Percentiles rank a stretch among this genome's conserved stretches.
phyloP scores from a whole-genome alignment of 1,140 invertebrate species.

The Calosoma granatense region DNA sequence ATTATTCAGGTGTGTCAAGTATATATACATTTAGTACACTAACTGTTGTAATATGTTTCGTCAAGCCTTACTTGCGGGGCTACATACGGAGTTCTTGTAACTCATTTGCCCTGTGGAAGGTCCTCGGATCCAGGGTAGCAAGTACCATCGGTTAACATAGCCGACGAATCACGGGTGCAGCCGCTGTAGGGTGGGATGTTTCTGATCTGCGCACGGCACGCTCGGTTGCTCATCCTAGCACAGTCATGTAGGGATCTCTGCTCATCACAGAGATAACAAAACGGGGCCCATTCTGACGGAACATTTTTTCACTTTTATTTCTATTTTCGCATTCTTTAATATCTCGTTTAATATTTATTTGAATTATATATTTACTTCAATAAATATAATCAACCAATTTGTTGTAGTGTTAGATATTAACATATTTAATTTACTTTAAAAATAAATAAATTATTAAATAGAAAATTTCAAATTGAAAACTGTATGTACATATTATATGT shows the following conservation, averaged over 20 bases:
- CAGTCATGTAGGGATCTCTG: conserved; percentile 9
- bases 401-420: too few species aligned
- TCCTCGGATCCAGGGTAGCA: conserved; percentile 16
- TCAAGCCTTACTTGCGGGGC: conserved; percentile 6
- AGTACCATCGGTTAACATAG: conserved; percentile 11
- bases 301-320: background rate
- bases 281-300: conserved; percentile 13
- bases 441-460: too few species aligned
- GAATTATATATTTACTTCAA: too few species aligned
- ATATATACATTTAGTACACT: background rate
- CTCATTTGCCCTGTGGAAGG: conserved; percentile 15
- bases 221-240: conserved; percentile 14
- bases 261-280: conserved; percentile 10
- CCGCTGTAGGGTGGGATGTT: conserved; percentile 8
- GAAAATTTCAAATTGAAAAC: too few species aligned
- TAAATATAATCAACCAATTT: too few species aligned
- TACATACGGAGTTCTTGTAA: conserved; percentile 11
- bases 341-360: too few species aligned
- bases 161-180: background rate
- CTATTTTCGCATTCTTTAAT: too few species aligned
- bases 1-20: background rate
- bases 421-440: too few species aligned
- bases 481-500: too few species aligned
- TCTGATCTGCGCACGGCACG: conserved; percentile 2
- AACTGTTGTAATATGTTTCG: background rate